Conservation (phyloP, 2,797 vertebrate genomes). For the Micromesistius poutassou region DNA sequence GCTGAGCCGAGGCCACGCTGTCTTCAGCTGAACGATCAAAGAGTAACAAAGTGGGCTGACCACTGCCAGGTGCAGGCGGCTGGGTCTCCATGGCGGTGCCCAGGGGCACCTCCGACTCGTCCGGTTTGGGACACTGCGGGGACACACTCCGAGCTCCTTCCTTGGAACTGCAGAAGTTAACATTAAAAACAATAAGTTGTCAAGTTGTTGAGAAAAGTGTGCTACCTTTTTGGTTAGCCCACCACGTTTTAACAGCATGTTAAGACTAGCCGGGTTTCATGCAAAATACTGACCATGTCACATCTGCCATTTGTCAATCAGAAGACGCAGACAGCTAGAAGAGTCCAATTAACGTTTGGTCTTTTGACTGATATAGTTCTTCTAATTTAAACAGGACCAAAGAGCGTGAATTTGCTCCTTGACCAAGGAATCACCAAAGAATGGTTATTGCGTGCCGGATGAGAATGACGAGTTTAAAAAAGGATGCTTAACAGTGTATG, state of each 20-base stretch:
- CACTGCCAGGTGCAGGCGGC: background rate
- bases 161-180: conserved; percentile 47
- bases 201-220: background rate
- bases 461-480: too few relatives aligned
- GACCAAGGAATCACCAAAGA: background rate
- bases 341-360: background rate
- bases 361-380: too few relatives aligned
- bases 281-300: background rate
- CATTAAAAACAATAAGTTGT: background rate
- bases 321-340: background rate
- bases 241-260: background rate
- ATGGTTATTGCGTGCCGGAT: background rate
- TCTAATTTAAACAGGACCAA: background rate
- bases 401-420: background rate
- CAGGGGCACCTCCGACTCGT: conserved; percentile 72
- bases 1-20: background rate
- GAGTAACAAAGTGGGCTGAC: background rate
- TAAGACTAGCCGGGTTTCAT: too few relatives aligned
- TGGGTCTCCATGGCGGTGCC: conserved; percentile 67
- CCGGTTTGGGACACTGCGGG: conserved; percentile 75
- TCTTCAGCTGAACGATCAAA: too few relatives aligned
- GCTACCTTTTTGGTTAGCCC: background rate
- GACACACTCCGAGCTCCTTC: conserved; percentile 67
- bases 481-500: too few relatives aligned
- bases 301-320: background rate